Base-by-base conservation (phyloP, 2,888 invertebrate species). In the Spatulosminthurus flaviceps region DNA sequence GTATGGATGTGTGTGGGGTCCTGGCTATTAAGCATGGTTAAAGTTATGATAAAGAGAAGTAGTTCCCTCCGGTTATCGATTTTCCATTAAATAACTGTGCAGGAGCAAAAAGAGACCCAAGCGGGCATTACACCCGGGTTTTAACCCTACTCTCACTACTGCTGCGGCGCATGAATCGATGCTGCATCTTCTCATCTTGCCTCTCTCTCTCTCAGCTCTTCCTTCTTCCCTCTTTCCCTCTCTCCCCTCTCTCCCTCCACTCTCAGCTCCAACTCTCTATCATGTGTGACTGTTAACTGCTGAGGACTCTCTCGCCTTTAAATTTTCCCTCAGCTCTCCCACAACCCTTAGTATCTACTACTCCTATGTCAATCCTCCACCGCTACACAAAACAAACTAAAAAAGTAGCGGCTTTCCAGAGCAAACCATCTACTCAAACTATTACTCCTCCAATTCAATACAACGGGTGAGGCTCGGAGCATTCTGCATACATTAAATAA, bases 71-170 rank as follows among this genome's bases (percentile, higher is more conserved):
- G 74, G 79, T 78, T 81, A 82, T 82, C 79, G 82, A 82, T 82
- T 82, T 82, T 81, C 82, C 81, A 82, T 82, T 82, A 82, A 82
- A 82, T 81, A 70, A 73, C 78, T 78, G 71, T 78, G 78, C 78
- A 79, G 70, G 79, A 78, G 78, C 75, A 72, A 79, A 81, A 80
- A 80, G 80, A 76, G 78, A 79, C 78, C 79, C 79, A 79, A 74
- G 81, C 76, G 78, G 81, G 77, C 81, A 81, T 79, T 79, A 79
- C 79, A 81, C 79, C 64, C 79, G 74, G 77, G 79, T 73, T 79
- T 79, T 79, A 79, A 81, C 81, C 67, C 73, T 64, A 51, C 71
- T 51, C 66, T 76, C 72, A 21, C 80, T 69, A 22, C 73, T 78
- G 76, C 76, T 66, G 76, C 76, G 67, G 76, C 76, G 76, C 76